Base-by-base conservation (phyloP, 2,797 vertebrate genomes). In the Clarias laeviceps region DNA sequence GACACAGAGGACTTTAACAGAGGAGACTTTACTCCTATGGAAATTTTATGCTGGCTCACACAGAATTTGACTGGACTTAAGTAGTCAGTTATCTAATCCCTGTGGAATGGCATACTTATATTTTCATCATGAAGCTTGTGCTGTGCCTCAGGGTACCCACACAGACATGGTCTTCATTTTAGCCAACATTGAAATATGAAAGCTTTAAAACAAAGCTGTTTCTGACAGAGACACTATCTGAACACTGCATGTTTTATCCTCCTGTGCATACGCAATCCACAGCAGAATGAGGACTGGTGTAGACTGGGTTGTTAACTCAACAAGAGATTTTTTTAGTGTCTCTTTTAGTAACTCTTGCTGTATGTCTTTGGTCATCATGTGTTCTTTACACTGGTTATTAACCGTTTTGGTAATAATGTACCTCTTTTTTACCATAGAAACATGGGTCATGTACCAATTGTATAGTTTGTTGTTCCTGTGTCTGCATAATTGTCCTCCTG, bases 161-260 rank as follows among this genome's bases (percentile, higher is more conserved):
- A 50, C 5, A 66, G 12, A 79, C 24, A 61, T 77, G 32, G 45
- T 45, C n/a, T 64, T 62, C 17, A 73, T 59, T 68, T 24, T 32
- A 82, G 56, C 37, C 32, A 82, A 57, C 22, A 73, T 14, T 82
- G 24, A 62, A 20, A 45, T 73, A 73, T 79, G 34, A 84, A 57
- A 66, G 62, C 24, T 32, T 79, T 84, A 17, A 7, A 27, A n/a
- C 34, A 78, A 29, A 76, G 56, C 17, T 29, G 50, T 54, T 27
- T 20, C 74, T 32, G 27, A 77, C 74, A 22, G 56, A 34, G 74
- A 77, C 54, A 32, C 29, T 29, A 32, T 77, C 50, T 59, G 27
- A 76, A 57, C n/a, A 74, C 24, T 27, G 54, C 32, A 32, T 1
- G 5, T 59, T 77, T 59, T 12, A 59, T 22, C 27, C 1, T 4